phyloP scores from a whole-genome alignment of 2,797 vertebrate genomes.

The Orestias chungarensis region DNA sequence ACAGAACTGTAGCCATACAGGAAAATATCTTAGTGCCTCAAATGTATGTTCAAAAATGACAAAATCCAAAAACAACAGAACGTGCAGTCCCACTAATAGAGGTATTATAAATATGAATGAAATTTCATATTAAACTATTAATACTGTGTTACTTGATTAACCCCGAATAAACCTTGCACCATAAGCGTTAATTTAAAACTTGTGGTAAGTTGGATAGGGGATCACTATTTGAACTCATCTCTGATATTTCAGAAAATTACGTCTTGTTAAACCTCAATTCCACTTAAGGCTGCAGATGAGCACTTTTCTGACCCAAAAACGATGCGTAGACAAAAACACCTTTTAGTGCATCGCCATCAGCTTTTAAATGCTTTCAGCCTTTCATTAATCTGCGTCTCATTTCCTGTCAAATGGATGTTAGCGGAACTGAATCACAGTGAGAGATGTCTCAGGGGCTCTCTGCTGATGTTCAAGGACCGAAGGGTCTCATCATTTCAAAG shows the following conservation, averaged over 20 bases:
- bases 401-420: slow-evolving; percentile 62
- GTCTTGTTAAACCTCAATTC: slow-evolving; percentile 67
- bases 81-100: not conserved
- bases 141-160: no score
- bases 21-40: slow-evolving; percentile 24
- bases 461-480: slow-evolving; percentile 15
- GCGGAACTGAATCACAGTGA: slow-evolving; percentile 53
- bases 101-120: not conserved
- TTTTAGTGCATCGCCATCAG: slow-evolving; percentile 63
- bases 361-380: slow-evolving; percentile 66
- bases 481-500: slow-evolving; percentile 46
- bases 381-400: slow-evolving; percentile 66
- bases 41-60: not conserved
- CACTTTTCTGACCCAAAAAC: slow-evolving; percentile 64
- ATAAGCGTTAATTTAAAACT: slow-evolving; percentile 52
- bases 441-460: slow-evolving; percentile 34
- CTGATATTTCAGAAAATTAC: slow-evolving; percentile 60
- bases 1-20: slow-evolving; percentile 36
- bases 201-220: slow-evolving; percentile 31
- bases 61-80: not conserved
- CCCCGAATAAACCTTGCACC: slow-evolving; percentile 25
- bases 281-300: slow-evolving; percentile 62
- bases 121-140: slow-evolving; percentile 6
- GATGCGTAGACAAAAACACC: slow-evolving; percentile 64
- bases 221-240: slow-evolving; percentile 73